Evolutionary conservation across 2,888 invertebrate species (phyloP), one percentile per base, ranked within the genome.

Genomic region (Hemicrepidius hirtus): DNA sequence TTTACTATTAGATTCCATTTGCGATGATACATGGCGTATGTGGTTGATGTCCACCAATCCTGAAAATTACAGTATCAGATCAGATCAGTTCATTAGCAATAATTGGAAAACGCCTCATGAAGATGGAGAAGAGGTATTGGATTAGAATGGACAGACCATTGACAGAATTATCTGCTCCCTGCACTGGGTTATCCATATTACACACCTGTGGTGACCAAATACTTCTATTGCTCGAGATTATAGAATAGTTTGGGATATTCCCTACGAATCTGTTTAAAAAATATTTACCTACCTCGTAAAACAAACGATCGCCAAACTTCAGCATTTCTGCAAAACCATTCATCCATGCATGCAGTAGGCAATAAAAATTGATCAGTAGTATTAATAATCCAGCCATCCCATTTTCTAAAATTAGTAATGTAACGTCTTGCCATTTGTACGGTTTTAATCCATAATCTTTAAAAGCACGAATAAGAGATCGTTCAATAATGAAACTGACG

Each of bases 1-100:
- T 98, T 95, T 0, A 98, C 97, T 0, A 98, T 93, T 13, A 95
- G 91, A 85, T 99, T 99, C 98, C 98, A 98, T 3, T 94, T 94
- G 12, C 97, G 91, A 85, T 95, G 98, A 86, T 93, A 98, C 10
- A 88, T 89, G 0, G 92, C 91, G 86, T 93, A 97, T 12, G 92
- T 92, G 0, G 92, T 92, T 1, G 93, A 91, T 64, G 95, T 97
- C 98, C 98, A 98, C 98, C 98, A 98, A 82, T 96, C 96, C 92
- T 97, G 83, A 28, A 83, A 83, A 32, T 2, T 1, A 32, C n/a
- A n/a, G n/a, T n/a, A n/a, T n/a, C n/a, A n/a, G n/a, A n/a, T n/a
- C n/a, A n/a, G n/a, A n/a, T n/a, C n/a, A n/a, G n/a, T n/a, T n/a
- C n/a, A n/a, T n/a, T n/a, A n/a, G n/a, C n/a, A n/a, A n/a, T n/a